Percentiles rank a stretch among this genome's conserved stretches.
Evolutionary conservation across 2,113 vertebrate genomes (phyloP).

Genomic region (Lanius ludovicianus): DNA sequence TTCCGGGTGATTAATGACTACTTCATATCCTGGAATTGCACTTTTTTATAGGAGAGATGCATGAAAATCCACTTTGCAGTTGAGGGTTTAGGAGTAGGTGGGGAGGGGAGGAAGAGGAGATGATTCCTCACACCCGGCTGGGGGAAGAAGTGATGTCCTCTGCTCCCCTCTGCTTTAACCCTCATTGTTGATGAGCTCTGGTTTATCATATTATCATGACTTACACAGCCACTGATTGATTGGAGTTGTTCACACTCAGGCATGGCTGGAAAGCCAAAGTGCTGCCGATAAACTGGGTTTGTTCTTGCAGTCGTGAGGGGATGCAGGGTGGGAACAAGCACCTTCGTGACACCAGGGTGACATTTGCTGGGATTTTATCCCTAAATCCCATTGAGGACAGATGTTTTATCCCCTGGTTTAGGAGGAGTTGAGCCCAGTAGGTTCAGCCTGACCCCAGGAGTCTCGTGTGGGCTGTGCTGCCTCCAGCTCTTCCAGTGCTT

Average conservation of each 20-base stretch:
- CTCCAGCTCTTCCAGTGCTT: neutral
- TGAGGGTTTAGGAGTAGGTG: neutral
- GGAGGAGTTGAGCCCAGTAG: neutral
- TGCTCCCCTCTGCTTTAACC: neutral
- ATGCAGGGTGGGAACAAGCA: neutral
- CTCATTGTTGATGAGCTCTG: neutral
- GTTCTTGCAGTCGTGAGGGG: neutral
- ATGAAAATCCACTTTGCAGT: neutral
- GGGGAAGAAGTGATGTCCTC: neutral
- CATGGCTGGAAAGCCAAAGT: neutral
- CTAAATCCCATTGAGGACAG: neutral
- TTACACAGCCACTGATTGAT: neutral
- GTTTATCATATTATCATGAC: neutral
- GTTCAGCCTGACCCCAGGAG: neutral
- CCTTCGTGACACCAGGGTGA: neutral
- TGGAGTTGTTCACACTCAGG: neutral
- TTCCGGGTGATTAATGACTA: slow-evolving; percentile 49
- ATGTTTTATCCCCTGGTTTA: neutral
- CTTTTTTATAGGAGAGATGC: neutral
- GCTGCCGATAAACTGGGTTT: neutral
- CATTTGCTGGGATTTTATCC: neutral
- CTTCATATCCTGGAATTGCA: neutral
- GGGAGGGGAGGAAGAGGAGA: neutral
- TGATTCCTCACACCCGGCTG: fast-evolving
- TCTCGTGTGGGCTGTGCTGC: fast-evolving